A percentile compares a stretch with the other conserved stretches of the same genome.
phyloP scores from a whole-genome alignment of 1,140 invertebrate species.

The Trachelipus rathkii region DNA sequence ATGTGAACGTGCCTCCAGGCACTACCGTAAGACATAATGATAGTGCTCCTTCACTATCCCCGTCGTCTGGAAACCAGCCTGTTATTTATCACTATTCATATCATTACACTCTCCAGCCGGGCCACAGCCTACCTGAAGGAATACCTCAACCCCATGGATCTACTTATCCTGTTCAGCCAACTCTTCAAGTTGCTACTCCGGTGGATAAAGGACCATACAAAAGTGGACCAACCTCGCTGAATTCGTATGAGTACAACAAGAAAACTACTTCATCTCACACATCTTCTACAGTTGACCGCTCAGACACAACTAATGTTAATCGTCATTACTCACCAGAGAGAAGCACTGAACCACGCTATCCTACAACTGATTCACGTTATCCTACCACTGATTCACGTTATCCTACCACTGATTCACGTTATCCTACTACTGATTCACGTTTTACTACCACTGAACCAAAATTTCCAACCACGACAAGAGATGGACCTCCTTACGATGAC shows the following conservation, averaged over 20 bases:
- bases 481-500: constrained; percentile 39
- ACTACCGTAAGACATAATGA: constrained; percentile 35
- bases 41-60: constrained; percentile 41
- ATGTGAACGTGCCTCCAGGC: constrained; percentile 34
- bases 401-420: neutral
- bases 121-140: constrained; percentile 41
- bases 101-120: constrained; percentile 45
- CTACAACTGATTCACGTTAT: neutral
- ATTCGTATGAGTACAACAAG: constrained; percentile 4
- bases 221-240: neutral
- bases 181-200: constrained; percentile 35
- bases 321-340: neutral
- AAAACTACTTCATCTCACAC: constrained; percentile 12
- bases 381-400: constrained; percentile 24
- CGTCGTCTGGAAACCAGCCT: constrained; percentile 35
- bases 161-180: constrained; percentile 22
- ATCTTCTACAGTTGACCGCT: constrained; percentile 12
- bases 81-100: constrained; percentile 45
- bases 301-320: neutral
- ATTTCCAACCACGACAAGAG: constrained; percentile 21
- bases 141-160: constrained; percentile 35
- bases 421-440: constrained; percentile 22
- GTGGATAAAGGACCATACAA: constrained; percentile 20
- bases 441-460: constrained; percentile 24
- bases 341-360: neutral